These are phyloP conservation scores for Conus ventricosus DNA, from an alignment of 1,140 invertebrate species.

Conservation along the genomic window DNA sequence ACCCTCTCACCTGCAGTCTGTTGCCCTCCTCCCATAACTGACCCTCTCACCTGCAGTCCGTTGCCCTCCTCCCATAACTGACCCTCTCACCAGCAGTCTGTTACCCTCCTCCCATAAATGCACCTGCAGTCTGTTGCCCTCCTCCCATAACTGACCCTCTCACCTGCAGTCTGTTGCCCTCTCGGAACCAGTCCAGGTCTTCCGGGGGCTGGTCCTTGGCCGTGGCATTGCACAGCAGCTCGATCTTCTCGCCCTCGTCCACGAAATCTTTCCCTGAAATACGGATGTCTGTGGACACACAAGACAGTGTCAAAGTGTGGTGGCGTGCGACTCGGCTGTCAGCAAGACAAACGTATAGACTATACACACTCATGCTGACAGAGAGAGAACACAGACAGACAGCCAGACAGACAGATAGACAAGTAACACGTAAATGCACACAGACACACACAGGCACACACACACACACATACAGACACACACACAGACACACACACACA, in stretches of 20 bases:
- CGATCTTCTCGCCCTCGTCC: conserved; percentile 55
- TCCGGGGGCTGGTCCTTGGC: conserved; percentile 54
- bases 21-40: not conserved
- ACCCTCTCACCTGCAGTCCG: not conserved
- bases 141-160: not conserved
- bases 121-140: not conserved
- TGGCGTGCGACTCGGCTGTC: too few species aligned
- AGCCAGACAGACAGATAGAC: too few species aligned
- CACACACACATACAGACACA: too few species aligned
- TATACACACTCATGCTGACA: too few species aligned
- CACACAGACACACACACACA: too few species aligned
- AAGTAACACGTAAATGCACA: too few species aligned
- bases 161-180: conserved; percentile 31
- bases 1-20: not conserved
- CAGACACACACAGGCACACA: too few species aligned
- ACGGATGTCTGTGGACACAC: conserved; percentile 50
- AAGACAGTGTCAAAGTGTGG: not conserved
- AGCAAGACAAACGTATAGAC: too few species aligned
- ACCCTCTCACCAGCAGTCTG: not conserved
- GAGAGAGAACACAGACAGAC: too few species aligned
- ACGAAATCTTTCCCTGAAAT: conserved; percentile 53
- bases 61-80: not conserved
- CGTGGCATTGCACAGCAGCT: conserved; percentile 56
- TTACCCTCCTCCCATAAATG: not conserved
- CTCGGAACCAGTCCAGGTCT: conserved; percentile 59